Evolutionary conservation across 2,113 vertebrate species (phyloP).

Genomic region (Rhea americana): DNA sequence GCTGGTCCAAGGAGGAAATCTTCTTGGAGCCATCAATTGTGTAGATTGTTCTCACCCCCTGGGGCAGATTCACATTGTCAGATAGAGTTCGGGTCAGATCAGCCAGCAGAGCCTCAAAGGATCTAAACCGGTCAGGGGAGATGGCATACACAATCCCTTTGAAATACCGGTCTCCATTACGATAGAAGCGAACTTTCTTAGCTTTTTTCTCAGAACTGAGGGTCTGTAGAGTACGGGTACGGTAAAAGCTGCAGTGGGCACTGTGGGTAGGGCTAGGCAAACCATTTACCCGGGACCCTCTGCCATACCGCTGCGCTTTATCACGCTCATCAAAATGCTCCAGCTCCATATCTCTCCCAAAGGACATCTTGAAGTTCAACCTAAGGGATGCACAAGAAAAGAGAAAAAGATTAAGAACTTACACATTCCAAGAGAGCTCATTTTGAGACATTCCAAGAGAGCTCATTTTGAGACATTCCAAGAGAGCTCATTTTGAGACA

Average conservation of each 20-base stretch:
- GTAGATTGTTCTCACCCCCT: conserved; percentile 95
- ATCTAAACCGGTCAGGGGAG: conserved; percentile 92
- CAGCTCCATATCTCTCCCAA: conserved; percentile 90
- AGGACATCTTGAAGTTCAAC: conserved; percentile 74
- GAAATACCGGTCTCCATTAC: conserved; percentile 97
- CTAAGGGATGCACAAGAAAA: conserved; percentile 49
- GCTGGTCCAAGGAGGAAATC: conserved; percentile 90
- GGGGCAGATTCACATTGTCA: conserved; percentile 96
- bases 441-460: background rate
- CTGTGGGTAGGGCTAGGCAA: conserved; percentile 98
- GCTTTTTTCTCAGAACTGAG: conserved; percentile 96
- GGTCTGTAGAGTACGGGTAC: conserved; percentile 92
- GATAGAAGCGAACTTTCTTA: conserved; percentile 97
- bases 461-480: background rate
- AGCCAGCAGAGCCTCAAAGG: conserved; percentile 93
- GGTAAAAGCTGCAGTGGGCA: conserved; percentile 97
- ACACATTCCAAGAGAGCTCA: background rate
- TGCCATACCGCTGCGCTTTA: conserved; percentile 90
- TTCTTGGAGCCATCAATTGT: conserved; percentile 88
- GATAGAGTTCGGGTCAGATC: conserved; percentile 95
- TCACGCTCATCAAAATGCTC: conserved; percentile 98
- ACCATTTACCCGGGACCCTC: conserved; percentile 90
- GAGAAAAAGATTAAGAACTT: background rate
- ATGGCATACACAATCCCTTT: conserved; percentile 98
- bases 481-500: background rate